Conservation (phyloP, 2,797 vertebrate species). For the Sebastes trivittatus region DNA sequence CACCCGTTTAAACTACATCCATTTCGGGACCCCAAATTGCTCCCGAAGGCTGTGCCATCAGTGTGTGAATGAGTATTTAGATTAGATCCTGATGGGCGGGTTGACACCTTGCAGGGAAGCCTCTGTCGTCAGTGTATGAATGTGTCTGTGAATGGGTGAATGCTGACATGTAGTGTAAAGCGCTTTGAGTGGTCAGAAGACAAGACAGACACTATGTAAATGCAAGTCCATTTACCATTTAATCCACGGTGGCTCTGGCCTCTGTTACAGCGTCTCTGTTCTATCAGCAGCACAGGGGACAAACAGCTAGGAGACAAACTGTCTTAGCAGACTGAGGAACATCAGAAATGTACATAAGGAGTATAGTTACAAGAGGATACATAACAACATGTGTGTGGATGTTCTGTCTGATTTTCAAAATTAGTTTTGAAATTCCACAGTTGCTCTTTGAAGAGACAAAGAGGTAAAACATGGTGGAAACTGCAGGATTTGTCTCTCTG, state of each 20-base stretch:
- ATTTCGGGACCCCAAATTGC: neutral
- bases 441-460: constrained; percentile 19
- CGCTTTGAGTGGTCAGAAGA: too few species aligned
- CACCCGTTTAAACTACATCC: neutral
- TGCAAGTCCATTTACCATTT: neutral
- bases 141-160: too few species aligned
- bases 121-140: too few species aligned
- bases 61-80: too few species aligned
- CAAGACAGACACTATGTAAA: too few species aligned
- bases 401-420: constrained; percentile 31
- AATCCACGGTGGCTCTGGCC: neutral
- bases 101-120: too few species aligned
- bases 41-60: too few species aligned
- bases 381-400: neutral
- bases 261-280: neutral
- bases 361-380: neutral
- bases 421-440: constrained; percentile 40
- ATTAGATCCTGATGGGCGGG: too few species aligned
- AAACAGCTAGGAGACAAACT: neutral
- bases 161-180: too few species aligned
- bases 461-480: constrained; percentile 40
- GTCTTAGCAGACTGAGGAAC: neutral
- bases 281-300: neutral
- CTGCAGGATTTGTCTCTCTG: constrained; percentile 29
- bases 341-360: neutral